phyloP scores from a whole-genome alignment of 2,113 vertebrate genomes.

The Casuarius casuarius region DNA sequence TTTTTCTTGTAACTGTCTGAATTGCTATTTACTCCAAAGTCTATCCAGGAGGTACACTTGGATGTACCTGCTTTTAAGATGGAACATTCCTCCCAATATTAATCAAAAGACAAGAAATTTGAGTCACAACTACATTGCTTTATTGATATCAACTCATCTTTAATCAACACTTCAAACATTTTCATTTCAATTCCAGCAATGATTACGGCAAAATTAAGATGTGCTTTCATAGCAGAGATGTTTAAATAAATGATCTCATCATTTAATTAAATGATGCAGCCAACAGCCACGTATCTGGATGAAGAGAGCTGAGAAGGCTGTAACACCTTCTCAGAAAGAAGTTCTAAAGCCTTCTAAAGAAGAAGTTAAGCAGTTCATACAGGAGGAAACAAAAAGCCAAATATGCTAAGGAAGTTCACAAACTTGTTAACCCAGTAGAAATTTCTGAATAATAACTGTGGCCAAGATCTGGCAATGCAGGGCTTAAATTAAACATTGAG shows the following conservation, averaged over 20 bases:
- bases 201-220: neutral
- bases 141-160: conserved; percentile 20
- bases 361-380: neutral
- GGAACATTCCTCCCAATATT: neutral
- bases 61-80: no score
- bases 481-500: neutral
- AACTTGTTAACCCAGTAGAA: neutral
- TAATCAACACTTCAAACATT: neutral
- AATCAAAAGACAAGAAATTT: neutral
- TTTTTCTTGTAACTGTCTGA: no score
- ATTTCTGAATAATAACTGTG: neutral
- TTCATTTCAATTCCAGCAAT: neutral
- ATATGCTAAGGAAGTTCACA: neutral
- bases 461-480: neutral
- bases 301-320: neutral
- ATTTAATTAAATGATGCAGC: neutral
- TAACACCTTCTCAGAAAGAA: neutral
- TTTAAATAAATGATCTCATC: neutral
- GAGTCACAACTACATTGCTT: neutral
- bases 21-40: no score
- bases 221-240: neutral
- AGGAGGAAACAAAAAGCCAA: neutral
- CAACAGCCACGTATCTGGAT: neutral
- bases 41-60: no score
- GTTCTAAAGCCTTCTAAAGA: neutral